These are phyloP conservation scores for Porphyrio hochstetteri DNA, from an alignment of 2,113 vertebrate species.

Conservation along the genomic window DNA sequence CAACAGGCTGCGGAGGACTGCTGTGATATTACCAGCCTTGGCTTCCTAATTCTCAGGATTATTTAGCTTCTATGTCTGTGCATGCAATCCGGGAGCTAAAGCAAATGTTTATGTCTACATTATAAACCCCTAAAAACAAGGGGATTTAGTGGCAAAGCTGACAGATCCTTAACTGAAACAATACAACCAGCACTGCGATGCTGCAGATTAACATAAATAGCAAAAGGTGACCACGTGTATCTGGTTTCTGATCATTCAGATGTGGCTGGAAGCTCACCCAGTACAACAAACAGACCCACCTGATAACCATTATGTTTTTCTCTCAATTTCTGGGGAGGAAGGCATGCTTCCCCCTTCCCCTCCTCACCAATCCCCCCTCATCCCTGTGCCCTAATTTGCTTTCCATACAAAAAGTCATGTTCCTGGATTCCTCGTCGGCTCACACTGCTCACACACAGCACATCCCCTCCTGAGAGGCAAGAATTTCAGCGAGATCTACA, in stretches of 20 bases:
- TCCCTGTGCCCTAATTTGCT: not conserved
- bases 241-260: not conserved
- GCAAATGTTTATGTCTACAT: conserved; percentile 63
- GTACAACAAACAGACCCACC: not conserved
- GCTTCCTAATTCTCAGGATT: conserved; percentile 43
- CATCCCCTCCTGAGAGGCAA: conserved; percentile 20
- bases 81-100: conserved; percentile 44
- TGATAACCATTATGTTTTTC: not conserved
- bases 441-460: not conserved
- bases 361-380: not conserved
- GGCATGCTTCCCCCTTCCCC: not conserved
- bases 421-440: not conserved
- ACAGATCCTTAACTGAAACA: conserved; percentile 48
- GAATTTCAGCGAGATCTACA: not conserved
- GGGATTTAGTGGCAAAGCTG: conserved; percentile 60
- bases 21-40: not conserved
- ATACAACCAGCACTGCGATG: not conserved
- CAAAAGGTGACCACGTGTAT: not conserved
- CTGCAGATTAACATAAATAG: conserved; percentile 26
- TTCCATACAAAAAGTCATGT: not conserved
- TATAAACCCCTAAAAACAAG: conserved; percentile 64
- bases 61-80: conserved; percentile 35
- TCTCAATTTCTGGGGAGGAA: not conserved
- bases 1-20: not conserved
- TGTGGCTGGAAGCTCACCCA: not conserved